These are phyloP conservation scores for Diorhabda elongata DNA, from an alignment of 1,140 invertebrate species.

Conservation along the genomic window DNA sequence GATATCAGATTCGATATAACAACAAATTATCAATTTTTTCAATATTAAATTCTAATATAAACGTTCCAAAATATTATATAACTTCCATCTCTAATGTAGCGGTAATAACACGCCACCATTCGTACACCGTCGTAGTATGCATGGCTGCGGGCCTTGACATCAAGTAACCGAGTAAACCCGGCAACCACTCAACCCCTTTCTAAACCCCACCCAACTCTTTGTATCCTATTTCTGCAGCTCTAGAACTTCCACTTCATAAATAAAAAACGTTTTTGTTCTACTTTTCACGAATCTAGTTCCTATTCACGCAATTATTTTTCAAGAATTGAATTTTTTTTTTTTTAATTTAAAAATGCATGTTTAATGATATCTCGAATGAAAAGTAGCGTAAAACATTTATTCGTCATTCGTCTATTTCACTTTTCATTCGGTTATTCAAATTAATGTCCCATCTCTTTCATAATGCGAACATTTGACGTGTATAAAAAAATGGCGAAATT, in stretches of 20 bases:
- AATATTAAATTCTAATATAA: no score
- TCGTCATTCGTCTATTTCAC: background rate
- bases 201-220: background rate
- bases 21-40: no score
- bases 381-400: background rate
- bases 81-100: background rate
- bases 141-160: constrained; percentile 14
- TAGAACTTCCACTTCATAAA: background rate
- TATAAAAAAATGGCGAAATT: no score
- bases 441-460: no score
- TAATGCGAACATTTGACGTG: no score
- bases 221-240: background rate
- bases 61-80: no score
- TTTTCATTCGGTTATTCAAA: background rate
- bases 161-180: constrained; percentile 16
- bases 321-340: background rate
- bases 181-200: constrained; percentile 13
- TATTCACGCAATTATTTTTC: constrained; percentile 4
- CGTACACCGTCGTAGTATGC: constrained; percentile 12
- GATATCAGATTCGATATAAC: no score
- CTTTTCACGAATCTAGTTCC: background rate
- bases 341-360: background rate
- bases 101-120: constrained; percentile 13
- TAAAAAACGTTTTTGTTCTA: constrained; percentile 9
- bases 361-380: background rate